These are phyloP conservation scores for Diadophis punctatus DNA, from an alignment of 2,113 vertebrate genomes.

Conservation along the genomic window DNA sequence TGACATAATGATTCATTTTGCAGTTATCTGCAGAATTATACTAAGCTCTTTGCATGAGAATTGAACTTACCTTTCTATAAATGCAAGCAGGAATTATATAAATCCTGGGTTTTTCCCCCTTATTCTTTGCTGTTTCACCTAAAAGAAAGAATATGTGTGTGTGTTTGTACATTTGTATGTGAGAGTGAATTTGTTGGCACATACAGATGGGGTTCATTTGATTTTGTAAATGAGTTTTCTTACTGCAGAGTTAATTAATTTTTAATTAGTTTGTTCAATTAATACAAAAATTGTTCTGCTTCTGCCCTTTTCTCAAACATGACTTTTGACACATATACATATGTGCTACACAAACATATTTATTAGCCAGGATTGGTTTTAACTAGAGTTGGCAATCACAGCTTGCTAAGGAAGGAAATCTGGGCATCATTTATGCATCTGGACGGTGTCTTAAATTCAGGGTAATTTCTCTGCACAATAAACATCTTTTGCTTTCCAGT, in stretches of 20 bases:
- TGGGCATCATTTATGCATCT: not conserved
- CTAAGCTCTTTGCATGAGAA: not conserved
- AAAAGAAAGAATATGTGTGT: not conserved
- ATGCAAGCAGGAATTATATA: not conserved
- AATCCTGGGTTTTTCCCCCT: not conserved
- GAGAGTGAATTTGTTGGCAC: not conserved
- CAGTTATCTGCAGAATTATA: not conserved
- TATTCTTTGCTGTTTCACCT: not conserved
- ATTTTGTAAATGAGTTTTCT: not conserved
- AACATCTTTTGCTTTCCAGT: not conserved
- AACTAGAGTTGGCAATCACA: not conserved
- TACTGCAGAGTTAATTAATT: not conserved
- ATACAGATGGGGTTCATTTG: not conserved
- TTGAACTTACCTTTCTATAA: not conserved
- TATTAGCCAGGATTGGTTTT: not conserved
- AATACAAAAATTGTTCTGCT: not conserved
- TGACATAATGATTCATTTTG: not conserved
- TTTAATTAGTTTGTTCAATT: not conserved
- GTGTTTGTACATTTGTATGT: not conserved
- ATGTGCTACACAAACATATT: not conserved
- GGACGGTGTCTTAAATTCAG: not conserved
- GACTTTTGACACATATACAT: not conserved
- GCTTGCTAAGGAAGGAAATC: not conserved
- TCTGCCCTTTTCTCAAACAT: not conserved
- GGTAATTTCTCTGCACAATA: not conserved